These are phyloP conservation scores for Andinoacara biseriatus DNA, from an alignment of 2,113 vertebrate species.

Conservation along the genomic window DNA sequence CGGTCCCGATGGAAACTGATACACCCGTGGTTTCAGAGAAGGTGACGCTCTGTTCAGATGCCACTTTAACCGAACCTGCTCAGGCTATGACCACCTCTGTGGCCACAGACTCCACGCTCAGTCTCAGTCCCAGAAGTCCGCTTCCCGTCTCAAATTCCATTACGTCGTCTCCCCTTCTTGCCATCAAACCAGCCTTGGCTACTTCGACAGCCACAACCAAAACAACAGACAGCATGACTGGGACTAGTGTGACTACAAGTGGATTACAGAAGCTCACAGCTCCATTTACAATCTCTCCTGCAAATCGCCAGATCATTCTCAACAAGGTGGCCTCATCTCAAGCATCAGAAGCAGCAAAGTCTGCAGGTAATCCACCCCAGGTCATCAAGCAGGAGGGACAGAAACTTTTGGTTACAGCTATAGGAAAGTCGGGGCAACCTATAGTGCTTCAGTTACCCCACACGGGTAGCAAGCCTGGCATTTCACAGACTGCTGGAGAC, in stretches of 20 bases:
- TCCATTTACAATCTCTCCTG: slow-evolving; percentile 87
- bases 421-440: slow-evolving; percentile 92
- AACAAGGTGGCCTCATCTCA: slow-evolving; percentile 89
- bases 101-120: slow-evolving; percentile 75
- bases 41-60: slow-evolving; percentile 80
- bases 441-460: slow-evolving; percentile 92
- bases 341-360: slow-evolving; percentile 84
- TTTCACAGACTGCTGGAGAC: slow-evolving; percentile 82
- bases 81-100: slow-evolving; percentile 72
- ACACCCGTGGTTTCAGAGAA: slow-evolving; percentile 86
- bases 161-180: slow-evolving; percentile 44
- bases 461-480: slow-evolving; percentile 81
- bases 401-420: slow-evolving; percentile 91
- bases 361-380: slow-evolving; percentile 77
- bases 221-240: slow-evolving; percentile 70
- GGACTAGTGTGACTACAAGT: slow-evolving; percentile 56
- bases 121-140: slow-evolving; percentile 74
- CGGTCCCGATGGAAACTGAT: slow-evolving; percentile 84
- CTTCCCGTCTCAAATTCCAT: slow-evolving; percentile 74
- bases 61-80: slow-evolving; percentile 73
- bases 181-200: slow-evolving; percentile 80
- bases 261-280: slow-evolving; percentile 87
- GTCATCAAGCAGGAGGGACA: slow-evolving; percentile 92
- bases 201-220: slow-evolving; percentile 63
- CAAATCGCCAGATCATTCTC: slow-evolving; percentile 93